These are phyloP conservation scores for Crocuta crocuta DNA, from an alignment of 2,113 vertebrate genomes.

Conservation along the genomic window DNA sequence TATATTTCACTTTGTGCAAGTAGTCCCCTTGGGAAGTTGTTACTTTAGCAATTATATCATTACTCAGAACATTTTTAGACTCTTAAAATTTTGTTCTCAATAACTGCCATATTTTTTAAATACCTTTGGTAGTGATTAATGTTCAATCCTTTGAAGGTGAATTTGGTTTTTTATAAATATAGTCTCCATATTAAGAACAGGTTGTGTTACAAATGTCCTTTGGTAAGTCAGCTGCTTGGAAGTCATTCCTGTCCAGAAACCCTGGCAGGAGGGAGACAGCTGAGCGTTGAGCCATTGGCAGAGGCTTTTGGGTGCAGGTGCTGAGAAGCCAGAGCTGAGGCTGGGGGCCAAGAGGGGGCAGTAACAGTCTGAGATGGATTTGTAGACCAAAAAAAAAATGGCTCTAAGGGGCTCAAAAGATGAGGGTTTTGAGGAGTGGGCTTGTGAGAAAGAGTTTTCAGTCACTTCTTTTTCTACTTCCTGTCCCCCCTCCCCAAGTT, in stretches of 20 bases:
- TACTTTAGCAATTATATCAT: background rate
- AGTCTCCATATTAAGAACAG: constrained; percentile 66
- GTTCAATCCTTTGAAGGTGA: constrained; percentile 62
- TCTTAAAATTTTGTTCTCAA: constrained; percentile 47
- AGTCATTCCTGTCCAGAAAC: constrained; percentile 38
- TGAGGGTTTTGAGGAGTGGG: background rate
- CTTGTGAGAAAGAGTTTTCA: background rate
- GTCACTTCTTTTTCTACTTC: background rate
- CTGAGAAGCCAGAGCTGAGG: background rate
- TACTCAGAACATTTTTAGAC: constrained; percentile 38
- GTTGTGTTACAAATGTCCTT: constrained; percentile 79
- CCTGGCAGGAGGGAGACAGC: constrained; percentile 47
- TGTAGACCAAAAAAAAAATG: background rate
- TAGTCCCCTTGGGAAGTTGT: background rate
- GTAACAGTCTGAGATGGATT: background rate
- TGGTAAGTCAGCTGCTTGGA: constrained; percentile 75
- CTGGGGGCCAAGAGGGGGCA: background rate
- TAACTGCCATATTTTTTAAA: constrained; percentile 38
- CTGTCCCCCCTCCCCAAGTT: background rate
- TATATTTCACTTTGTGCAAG: constrained; percentile 47
- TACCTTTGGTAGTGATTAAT: constrained; percentile 13
- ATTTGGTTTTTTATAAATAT: constrained; percentile 60
- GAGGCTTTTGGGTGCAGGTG: constrained; percentile 23
- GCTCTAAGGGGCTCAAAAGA: background rate
- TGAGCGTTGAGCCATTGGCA: constrained; percentile 50